phyloP scores from a whole-genome alignment of 1,140 invertebrate species.

The Calephelis virginiensis region DNA sequence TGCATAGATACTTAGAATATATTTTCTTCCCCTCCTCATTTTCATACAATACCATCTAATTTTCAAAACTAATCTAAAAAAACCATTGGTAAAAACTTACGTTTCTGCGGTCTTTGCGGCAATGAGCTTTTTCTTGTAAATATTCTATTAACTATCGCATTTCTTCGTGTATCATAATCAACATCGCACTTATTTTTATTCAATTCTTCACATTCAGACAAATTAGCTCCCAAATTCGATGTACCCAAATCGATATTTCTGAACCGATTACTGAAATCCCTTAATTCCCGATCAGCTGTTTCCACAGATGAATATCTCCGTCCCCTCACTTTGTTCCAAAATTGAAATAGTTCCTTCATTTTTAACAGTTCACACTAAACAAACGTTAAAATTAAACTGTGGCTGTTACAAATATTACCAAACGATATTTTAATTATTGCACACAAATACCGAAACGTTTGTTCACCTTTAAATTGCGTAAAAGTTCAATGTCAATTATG shows the following conservation, averaged over 20 bases:
- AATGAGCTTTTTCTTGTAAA: no score
- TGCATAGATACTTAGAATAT: no score
- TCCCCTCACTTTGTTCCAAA: slow-evolving; percentile 8
- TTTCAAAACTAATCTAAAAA: no score
- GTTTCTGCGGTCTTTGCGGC: no score
- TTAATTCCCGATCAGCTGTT: not conserved
- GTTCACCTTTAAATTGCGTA: slow-evolving; percentile 2
- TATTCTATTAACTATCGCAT: no score
- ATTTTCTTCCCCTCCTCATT: no score
- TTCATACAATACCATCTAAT: no score
- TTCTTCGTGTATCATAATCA: not conserved
- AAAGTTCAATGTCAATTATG: slow-evolving; percentile 7
- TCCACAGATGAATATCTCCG: not conserved
- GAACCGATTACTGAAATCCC: not conserved
- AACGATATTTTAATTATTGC: slow-evolving; percentile 11
- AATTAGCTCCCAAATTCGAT: not conserved
- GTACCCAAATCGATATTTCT: slow-evolving; percentile 6
- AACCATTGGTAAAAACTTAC: no score
- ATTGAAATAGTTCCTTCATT: slow-evolving; percentile 13
- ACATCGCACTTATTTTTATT: slow-evolving; percentile 4
- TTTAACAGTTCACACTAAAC: not conserved
- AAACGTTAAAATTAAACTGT: not conserved
- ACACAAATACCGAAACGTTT: slow-evolving; percentile 5
- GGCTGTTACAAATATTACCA: not conserved
- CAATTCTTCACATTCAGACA: slow-evolving; percentile 3